A percentile compares a stretch with the other conserved stretches of the same genome.
Conservation (phyloP, 2,888 invertebrate species). For the Adelognathus sp. region DNA sequence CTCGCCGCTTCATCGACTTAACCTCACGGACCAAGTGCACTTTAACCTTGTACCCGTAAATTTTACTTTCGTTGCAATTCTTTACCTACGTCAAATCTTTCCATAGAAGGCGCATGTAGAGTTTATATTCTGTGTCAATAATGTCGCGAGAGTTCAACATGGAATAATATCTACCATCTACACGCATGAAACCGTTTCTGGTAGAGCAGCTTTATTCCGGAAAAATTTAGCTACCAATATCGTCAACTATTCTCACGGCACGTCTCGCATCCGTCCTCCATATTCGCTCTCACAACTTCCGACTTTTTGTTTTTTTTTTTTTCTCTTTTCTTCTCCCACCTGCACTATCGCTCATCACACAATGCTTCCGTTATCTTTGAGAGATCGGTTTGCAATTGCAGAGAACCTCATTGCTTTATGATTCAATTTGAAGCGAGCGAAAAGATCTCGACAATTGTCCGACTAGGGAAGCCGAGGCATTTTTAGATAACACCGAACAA, state of each 20-base stretch:
- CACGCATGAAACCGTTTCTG: not conserved
- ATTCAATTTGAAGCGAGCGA: not conserved
- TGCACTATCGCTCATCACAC: conserved; percentile 2
- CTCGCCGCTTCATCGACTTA: not conserved
- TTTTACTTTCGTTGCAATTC: too few relatives aligned
- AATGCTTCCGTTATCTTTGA: conserved; percentile 3
- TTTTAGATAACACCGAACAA: too few relatives aligned
- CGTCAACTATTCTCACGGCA: conserved; percentile 43
- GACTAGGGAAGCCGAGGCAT: too few relatives aligned
- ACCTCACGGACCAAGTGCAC: not conserved
- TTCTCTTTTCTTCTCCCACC: too few relatives aligned
- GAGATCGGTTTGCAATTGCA: not conserved
- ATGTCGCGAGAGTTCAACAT: not conserved
- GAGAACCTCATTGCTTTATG: not conserved
- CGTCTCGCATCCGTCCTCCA: conserved; percentile 19
- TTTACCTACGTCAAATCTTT: too few relatives aligned
- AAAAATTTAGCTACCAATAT: conserved; percentile 28
- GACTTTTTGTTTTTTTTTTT: too few relatives aligned
- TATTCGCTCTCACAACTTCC: conserved; percentile 1
- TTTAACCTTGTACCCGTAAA: too few relatives aligned
- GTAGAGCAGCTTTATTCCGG: not conserved
- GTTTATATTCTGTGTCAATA: too few relatives aligned
- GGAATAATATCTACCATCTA: not conserved
- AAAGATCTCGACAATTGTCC: too few relatives aligned
- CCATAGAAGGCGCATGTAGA: too few relatives aligned